Evolutionary conservation across 2,113 vertebrate species (phyloP).

Genomic region (Actenoides hombroni): DNA sequence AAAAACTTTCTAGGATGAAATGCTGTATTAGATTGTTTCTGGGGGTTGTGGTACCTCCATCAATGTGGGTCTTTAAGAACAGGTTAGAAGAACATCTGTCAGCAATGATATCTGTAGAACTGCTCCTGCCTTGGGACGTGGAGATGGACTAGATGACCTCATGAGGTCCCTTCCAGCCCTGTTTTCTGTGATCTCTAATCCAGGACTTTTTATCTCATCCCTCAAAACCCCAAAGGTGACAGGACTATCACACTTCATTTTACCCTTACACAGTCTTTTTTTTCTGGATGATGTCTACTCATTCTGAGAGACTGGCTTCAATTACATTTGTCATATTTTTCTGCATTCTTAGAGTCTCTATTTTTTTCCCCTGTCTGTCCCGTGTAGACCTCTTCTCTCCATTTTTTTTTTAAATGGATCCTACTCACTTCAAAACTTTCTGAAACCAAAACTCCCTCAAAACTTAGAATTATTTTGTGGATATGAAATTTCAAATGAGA

Average conservation of each 20-base stretch:
- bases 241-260: not conserved
- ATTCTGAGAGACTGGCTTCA: not conserved
- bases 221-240: not conserved
- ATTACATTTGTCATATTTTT: not conserved
- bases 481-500: not conserved
- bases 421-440: not conserved
- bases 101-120: not conserved
- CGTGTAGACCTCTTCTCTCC: not conserved
- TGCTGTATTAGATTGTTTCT: not conserved
- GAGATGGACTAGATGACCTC: constrained; percentile 1
- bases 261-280: not conserved
- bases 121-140: not conserved
- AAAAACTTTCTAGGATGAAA: not conserved
- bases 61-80: not conserved
- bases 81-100: constrained; percentile 19
- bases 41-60: not conserved
- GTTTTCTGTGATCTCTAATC: constrained; percentile 6
- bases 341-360: not conserved
- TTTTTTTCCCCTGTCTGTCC: not conserved
- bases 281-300: not conserved
- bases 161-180: not conserved
- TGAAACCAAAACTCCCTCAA: not conserved
- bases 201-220: not conserved
- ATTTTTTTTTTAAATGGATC: not conserved
- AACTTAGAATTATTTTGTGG: not conserved